Evolutionary conservation across 2,888 invertebrate genomes (phyloP).

Genomic region (Drosophila atroscutellata): DNA sequence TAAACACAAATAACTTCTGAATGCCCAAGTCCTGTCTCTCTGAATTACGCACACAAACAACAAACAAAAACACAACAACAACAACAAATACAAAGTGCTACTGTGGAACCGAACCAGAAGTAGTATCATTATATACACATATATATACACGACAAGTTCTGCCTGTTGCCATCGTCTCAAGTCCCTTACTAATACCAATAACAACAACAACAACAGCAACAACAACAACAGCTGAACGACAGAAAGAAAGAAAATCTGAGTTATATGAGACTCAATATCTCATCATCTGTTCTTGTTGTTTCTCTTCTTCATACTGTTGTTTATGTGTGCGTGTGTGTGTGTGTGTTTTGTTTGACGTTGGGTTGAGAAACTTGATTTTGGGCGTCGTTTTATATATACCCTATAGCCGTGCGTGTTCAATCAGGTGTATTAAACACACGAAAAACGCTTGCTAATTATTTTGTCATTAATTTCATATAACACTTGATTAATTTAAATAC

Average conservation of each 20-base stretch:
- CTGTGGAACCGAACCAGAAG: conserved; percentile 23
- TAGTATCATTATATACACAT: conserved; percentile 11
- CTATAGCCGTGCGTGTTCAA: not conserved
- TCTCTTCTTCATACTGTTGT: conserved; percentile 9
- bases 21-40: conserved; percentile 37
- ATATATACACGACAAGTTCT: conserved; percentile 6
- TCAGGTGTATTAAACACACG: not conserved
- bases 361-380: conserved; percentile 52
- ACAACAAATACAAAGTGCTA: conserved; percentile 8
- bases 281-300: conserved; percentile 29
- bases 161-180: conserved; percentile 28
- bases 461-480: conserved; percentile 10
- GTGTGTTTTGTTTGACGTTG: conserved; percentile 39
- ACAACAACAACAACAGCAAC: conserved; percentile 8
- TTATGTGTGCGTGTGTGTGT: conserved; percentile 1
- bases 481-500: conserved; percentile 8
- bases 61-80: conserved; percentile 2
- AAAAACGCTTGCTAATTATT: not conserved
- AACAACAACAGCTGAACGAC: conserved; percentile 12
- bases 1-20: conserved; percentile 27
- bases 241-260: conserved; percentile 21
- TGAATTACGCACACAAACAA: conserved; percentile 8
- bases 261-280: conserved; percentile 14
- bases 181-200: conserved; percentile 21
- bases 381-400: conserved; percentile 28